Percentiles rank a stretch among this genome's conserved stretches.
These are phyloP conservation scores for Eublepharis macularius DNA, from an alignment of 2,113 vertebrate genomes.

Conservation along the genomic window DNA sequence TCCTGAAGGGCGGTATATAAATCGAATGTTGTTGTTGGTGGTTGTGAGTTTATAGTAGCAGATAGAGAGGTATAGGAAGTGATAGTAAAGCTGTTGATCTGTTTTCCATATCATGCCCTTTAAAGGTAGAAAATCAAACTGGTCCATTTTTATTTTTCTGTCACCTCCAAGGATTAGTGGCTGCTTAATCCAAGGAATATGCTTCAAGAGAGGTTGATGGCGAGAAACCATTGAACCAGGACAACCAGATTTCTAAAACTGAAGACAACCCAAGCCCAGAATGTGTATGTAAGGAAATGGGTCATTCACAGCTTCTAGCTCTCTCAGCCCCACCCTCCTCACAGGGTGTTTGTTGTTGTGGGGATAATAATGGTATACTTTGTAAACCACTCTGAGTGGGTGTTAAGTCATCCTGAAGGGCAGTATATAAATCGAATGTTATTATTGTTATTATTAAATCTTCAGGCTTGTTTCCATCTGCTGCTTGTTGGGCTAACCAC, in stretches of 20 bases:
- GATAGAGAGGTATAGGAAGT: too few relatives aligned
- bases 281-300: neutral
- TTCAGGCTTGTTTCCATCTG: neutral
- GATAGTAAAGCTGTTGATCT: neutral
- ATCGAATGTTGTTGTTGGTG: too few relatives aligned
- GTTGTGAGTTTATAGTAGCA: too few relatives aligned
- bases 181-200: neutral
- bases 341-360: too few relatives aligned
- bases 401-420: too few relatives aligned
- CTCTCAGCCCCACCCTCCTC: too few relatives aligned
- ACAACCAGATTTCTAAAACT: neutral
- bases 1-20: too few relatives aligned
- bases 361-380: too few relatives aligned
- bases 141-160: neutral
- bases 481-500: neutral
- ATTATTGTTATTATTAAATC: too few relatives aligned
- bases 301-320: too few relatives aligned
- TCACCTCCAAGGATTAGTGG: neutral
- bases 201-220: neutral
- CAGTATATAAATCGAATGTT: too few relatives aligned
- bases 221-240: neutral
- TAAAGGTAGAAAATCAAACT: neutral
- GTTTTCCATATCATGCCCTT: neutral
- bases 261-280: neutral
- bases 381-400: too few relatives aligned